These are phyloP conservation scores for Dorcus parallelipipedus DNA, from an alignment of 2,888 invertebrate genomes.

Conservation along the genomic window DNA sequence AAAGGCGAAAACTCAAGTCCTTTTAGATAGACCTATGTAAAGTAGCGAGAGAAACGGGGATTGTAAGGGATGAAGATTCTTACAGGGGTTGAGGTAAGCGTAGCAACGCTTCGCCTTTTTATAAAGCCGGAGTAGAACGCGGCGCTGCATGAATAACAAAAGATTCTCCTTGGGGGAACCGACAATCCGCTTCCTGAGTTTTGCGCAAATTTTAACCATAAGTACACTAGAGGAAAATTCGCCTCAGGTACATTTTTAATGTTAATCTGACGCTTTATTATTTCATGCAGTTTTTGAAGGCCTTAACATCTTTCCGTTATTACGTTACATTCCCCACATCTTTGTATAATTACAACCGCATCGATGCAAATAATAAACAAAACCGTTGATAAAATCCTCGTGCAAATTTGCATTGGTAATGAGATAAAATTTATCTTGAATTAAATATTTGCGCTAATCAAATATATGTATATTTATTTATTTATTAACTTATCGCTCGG, in stretches of 20 bases:
- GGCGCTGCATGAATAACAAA: conserved; percentile 20
- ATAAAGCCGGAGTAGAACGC: conserved; percentile 9
- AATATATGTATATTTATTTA: no score
- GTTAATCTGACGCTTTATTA: conserved; percentile 25
- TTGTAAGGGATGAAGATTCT: conserved; percentile 24
- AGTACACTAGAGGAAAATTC: conserved; percentile 21
- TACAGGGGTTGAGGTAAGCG: conserved; percentile 26
- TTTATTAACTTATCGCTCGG: no score
- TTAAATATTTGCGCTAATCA: no score
- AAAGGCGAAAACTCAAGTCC: conserved; percentile 21
- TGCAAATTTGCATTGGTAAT: no score
- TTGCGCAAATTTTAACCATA: conserved; percentile 19
- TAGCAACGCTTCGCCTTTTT: conserved; percentile 18
- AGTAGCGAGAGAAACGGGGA: conserved; percentile 21
- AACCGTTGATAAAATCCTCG: no score
- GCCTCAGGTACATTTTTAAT: conserved; percentile 26
- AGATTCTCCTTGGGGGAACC: conserved; percentile 17
- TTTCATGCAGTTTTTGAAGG: background rate
- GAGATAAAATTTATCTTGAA: no score
- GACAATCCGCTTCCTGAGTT: conserved; percentile 17
- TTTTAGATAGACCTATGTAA: conserved; percentile 20
- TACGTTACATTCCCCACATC: no score
- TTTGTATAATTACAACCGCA: no score
- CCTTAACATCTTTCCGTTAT: background rate
- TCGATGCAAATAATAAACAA: no score